These are phyloP conservation scores for Lydus trimaculatus DNA, from an alignment of 2,888 invertebrate genomes.

Conservation along the genomic window DNA sequence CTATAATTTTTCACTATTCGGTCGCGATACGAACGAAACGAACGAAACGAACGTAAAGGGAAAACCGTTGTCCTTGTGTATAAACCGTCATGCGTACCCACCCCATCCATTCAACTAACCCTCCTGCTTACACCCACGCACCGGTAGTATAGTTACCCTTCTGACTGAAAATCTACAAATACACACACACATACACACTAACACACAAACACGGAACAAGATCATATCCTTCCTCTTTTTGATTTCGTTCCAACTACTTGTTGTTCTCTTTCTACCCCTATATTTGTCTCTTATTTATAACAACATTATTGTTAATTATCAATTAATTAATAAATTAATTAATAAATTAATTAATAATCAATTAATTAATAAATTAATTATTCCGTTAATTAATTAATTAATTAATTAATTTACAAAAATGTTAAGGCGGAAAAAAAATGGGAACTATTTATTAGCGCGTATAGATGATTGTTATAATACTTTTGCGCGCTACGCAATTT, in stretches of 20 bases:
- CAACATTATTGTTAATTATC: not conserved
- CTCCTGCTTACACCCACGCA: not conserved
- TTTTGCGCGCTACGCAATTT: conserved; percentile 49
- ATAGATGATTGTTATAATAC: conserved; percentile 39
- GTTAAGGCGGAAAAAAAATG: conserved; percentile 44
- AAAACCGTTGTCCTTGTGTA: conserved; percentile 1
- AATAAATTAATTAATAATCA: not conserved
- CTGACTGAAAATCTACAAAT: not conserved
- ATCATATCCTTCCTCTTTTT: not conserved
- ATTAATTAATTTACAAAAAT: conserved; percentile 19
- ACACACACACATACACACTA: not conserved
- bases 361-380: not conserved
- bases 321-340: not conserved
- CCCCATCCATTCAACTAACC: not conserved
- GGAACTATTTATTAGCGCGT: conserved; percentile 47
- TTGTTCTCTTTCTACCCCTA: not conserved
- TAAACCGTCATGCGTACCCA: conserved; percentile 1
- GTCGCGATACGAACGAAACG: conserved; percentile 28
- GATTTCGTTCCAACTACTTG: conserved; percentile 1
- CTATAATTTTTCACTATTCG: conserved; percentile 54
- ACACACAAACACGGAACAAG: not conserved
- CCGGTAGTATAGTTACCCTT: not conserved
- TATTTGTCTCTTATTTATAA: not conserved
- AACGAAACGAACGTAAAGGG: conserved; percentile 1
- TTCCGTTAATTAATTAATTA: conserved; percentile 1